Evolutionary conservation across 2,113 vertebrate genomes (phyloP).

Genomic region (Thunnus maccoyii): DNA sequence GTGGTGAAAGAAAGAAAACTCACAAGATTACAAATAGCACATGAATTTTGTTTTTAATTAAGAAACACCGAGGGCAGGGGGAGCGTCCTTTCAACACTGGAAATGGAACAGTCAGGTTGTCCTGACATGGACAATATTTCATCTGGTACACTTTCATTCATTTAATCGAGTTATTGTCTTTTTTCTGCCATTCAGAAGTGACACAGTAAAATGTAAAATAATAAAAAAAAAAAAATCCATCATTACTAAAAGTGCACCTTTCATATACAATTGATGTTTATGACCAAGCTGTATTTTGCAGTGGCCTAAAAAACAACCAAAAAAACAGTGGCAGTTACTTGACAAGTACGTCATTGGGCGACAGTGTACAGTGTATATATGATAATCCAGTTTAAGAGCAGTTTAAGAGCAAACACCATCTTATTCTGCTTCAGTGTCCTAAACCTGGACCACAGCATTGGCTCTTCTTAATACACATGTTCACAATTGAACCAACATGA

Average conservation of each 20-base stretch:
- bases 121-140: conserved; percentile 56
- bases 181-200: conserved; percentile 49
- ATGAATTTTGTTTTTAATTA: conserved; percentile 85
- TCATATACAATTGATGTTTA: conserved; percentile 11
- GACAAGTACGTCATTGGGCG: conserved; percentile 14
- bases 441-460: conserved; percentile 28
- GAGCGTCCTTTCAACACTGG: conserved; percentile 58
- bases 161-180: conserved; percentile 27
- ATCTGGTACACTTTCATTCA: conserved; percentile 56
- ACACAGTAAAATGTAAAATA: conserved; percentile 50
- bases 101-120: conserved; percentile 59
- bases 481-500: conserved; percentile 43
- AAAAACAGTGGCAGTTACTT: conserved; percentile 23
- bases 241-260: conserved; percentile 59
- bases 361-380: conserved; percentile 55
- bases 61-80: conserved; percentile 75
- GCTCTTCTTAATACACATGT: conserved; percentile 20
- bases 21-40: conserved; percentile 79
- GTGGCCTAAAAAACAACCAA: conserved; percentile 37
- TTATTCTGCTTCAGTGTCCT: conserved; percentile 36
- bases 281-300: conserved; percentile 20
- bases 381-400: conserved; percentile 67
- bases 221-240: conserved; percentile 38
- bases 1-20: conserved; percentile 33
- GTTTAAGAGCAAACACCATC: conserved; percentile 13